Evolutionary conservation across 2,888 invertebrate species (phyloP), one percentile per base, ranked within the genome.

Genomic region (Dione vanillae): DNA sequence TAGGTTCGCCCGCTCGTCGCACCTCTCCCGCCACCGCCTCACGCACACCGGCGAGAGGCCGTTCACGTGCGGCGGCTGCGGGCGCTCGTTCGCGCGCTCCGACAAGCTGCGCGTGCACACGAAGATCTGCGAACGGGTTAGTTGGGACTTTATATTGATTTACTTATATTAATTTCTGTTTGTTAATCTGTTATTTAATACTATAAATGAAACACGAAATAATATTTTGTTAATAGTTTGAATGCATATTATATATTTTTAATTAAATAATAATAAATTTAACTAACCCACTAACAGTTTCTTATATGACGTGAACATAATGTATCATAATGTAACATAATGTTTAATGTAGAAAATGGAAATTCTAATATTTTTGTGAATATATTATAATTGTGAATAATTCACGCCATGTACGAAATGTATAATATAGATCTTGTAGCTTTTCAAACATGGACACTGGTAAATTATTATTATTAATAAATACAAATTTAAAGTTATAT

Each of bases 41-140:
- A 96, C 96, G 40, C 96, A 96, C 87, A 96, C 96, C 0, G 96
- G 96, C 70, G 96, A 96, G 87, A 88, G 96, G 11, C 96, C 96
- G 3, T 96, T 95, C 86, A 94, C 94, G 66, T 96, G 96, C 85
- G 94, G 94, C 78, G 94, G 95, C 75, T 96, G 96, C 86, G 95
- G 95, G 0, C 95, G 96, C 68, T 95, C 95, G 77, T 96, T 96
- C 88, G 96, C 96, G 27, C 91, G 96, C 71, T 96, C 95, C 77
- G 96, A 96, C 85, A 96, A 96, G 81, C 90, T 96, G 78, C 95
- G 96, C 74, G 95, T 96, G 77, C 96, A 96, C 84, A 93, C 95
- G 74, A 92, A 94, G 82, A 94, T 94, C 76, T 93, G 94, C 81
- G 95, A 95, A 77, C 87, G 93, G 85, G 91, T 92, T 67, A 70